These are phyloP conservation scores for Brachionus asplanchnoidis DNA, from an alignment of 1,140 invertebrate species.

Conservation along the genomic window DNA sequence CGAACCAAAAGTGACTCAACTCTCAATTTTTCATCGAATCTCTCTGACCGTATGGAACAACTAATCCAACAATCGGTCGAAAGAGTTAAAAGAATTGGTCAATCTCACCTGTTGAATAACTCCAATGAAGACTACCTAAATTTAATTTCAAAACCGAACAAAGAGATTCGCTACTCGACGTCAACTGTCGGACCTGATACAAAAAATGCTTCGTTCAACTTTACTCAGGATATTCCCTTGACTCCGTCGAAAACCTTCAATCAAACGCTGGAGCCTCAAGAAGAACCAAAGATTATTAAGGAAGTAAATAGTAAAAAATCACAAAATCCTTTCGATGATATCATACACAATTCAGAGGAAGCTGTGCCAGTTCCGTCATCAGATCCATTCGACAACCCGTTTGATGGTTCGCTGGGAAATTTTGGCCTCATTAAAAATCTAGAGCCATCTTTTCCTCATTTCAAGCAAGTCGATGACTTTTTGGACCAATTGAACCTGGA, in stretches of 20 bases:
- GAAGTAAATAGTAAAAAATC: background rate
- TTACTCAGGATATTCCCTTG: background rate
- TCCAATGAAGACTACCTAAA: background rate
- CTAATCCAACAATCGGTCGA: constrained; percentile 18
- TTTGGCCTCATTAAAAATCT: background rate
- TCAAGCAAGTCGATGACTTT: constrained; percentile 7
- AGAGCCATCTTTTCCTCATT: background rate
- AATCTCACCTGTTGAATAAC: background rate
- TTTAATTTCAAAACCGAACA: background rate
- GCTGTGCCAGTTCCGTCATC: background rate
- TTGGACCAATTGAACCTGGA: background rate
- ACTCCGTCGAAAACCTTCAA: constrained; percentile 2
- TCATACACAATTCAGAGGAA: background rate
- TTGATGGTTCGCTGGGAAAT: background rate
- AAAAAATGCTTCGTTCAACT: background rate
- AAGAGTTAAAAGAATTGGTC: constrained; percentile 16
- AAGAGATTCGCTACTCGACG: background rate
- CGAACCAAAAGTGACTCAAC: background rate
- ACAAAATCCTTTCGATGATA: background rate
- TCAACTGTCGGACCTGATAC: background rate
- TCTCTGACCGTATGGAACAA: background rate
- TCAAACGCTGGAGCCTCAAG: background rate
- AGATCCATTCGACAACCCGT: background rate
- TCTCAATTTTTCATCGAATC: background rate
- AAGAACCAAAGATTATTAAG: background rate